Base-by-base conservation (phyloP, 1,140 invertebrate species). In the Sitobion miscanthi region DNA sequence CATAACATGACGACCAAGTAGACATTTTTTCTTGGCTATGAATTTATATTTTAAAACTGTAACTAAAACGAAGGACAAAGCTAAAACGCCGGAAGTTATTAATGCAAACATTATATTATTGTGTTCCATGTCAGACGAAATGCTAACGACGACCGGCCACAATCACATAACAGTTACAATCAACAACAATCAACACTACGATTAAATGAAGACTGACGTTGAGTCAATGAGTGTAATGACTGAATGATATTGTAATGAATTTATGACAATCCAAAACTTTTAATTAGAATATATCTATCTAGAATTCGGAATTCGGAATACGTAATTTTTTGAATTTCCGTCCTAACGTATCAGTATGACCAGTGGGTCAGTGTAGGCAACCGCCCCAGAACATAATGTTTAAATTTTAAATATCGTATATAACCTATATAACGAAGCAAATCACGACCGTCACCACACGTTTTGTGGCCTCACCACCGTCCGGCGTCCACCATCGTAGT, bases 301-400 rank as follows among this genome's bases (percentile, higher is more conserved):
- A n/a, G n/a, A 77, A 77, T 77, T 77, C 23, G 6, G 30, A 30
- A 62, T 30, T 77, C 7, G 14, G 77, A 83, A 83, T 83, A 83
- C 35, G 35, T 83, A 38, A 83, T 85, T 87, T 88, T 88, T 88
- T 88, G 86, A 88, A 88, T 88, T 52, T 88, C 25, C 86, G 45
- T 49, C 9, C 86, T n/a, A 49, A 88, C 25, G 86, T 88, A 87
- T n/a, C 30, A n/a, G 45, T 47, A 49, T 87, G 45, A 49, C 30
- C 86, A 49, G 47, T n/a, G 30, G n/a, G 42, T 49, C 86, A 88
- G 86, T 88, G 86, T 52, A 88, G 86, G 30, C 86, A 49, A 88
- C 23, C 17, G 2, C 42, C 9, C 1, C 23, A 25, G 83, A 47
- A 87, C 62, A 54, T 54, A 21, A 5, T 21, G 20, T 54, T 77